These are phyloP conservation scores for Notothenia coriiceps DNA, from an alignment of 2,113 vertebrate genomes.

Conservation along the genomic window DNA sequence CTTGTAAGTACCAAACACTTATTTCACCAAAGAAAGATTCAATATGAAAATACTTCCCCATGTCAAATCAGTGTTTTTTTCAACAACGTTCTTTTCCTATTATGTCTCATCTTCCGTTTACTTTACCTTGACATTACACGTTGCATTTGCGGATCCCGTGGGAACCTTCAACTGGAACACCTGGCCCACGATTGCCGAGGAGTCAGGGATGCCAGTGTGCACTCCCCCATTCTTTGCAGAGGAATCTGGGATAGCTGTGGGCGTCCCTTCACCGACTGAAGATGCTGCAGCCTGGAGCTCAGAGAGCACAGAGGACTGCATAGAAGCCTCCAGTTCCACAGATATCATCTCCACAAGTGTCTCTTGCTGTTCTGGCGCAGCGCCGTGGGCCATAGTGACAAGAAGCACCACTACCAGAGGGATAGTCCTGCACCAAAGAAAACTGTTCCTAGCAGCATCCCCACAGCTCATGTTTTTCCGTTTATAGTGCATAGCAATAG, in stretches of 20 bases:
- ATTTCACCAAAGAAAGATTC: background rate
- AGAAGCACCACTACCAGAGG: slow-evolving; percentile 83
- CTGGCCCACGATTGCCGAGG: slow-evolving; percentile 90
- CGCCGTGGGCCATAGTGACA: slow-evolving; percentile 77
- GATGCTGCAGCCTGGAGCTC: slow-evolving; percentile 84
- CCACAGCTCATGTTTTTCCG: slow-evolving; percentile 60
- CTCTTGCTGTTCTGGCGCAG: slow-evolving; percentile 83
- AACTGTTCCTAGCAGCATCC: slow-evolving; percentile 65
- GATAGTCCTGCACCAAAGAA: slow-evolving; percentile 85
- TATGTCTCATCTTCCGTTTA: background rate
- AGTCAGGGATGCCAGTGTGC: slow-evolving; percentile 89
- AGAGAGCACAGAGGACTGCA: slow-evolving; percentile 89
- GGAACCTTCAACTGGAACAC: slow-evolving; percentile 91
- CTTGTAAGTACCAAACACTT: background rate
- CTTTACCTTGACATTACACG: slow-evolving; percentile 79
- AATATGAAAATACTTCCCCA: background rate
- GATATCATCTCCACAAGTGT: slow-evolving; percentile 86
- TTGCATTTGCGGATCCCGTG: slow-evolving; percentile 82
- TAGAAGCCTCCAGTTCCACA: slow-evolving; percentile 92
- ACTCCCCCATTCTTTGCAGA: slow-evolving; percentile 77
- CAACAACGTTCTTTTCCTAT: background rate
- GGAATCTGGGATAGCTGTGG: slow-evolving; percentile 86
- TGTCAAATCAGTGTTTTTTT: background rate
- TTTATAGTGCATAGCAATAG: slow-evolving; percentile 85
- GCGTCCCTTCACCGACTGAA: slow-evolving; percentile 69